These are phyloP conservation scores for Lycocerus yunnanus DNA, from an alignment of 2,888 invertebrate genomes.

Conservation along the genomic window DNA sequence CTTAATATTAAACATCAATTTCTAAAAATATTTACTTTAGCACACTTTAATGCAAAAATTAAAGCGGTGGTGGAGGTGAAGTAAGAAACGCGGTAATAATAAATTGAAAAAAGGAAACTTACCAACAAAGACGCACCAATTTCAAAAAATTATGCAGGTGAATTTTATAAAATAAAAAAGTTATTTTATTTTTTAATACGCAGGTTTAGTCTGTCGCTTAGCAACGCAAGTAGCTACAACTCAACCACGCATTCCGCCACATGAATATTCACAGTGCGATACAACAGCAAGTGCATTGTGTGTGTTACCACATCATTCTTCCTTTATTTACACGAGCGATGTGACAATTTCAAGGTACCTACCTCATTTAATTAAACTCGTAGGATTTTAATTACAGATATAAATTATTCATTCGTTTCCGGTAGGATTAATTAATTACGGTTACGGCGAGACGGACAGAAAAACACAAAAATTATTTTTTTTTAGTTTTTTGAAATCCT, in stretches of 20 bases:
- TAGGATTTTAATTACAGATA: neutral
- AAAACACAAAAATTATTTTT: neutral
- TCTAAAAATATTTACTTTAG: neutral
- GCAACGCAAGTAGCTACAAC: neutral
- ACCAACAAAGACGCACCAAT: neutral
- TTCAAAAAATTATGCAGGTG: neutral
- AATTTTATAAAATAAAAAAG: neutral
- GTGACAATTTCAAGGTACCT: conserved; percentile 1
- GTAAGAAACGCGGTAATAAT: neutral
- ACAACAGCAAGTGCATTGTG: neutral
- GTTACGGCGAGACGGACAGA: neutral
- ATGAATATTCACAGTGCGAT: neutral
- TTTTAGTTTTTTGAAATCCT: neutral
- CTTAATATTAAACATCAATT: no score
- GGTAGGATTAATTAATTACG: neutral
- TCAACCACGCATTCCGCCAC: neutral
- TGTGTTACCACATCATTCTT: neutral
- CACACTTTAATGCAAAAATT: neutral
- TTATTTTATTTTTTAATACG: neutral
- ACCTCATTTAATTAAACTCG: neutral
- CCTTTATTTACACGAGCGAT: neutral
- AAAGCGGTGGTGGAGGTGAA: neutral
- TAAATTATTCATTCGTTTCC: neutral
- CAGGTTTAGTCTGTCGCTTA: neutral
- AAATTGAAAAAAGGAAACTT: neutral